Evolutionary conservation across 2,113 vertebrate genomes (phyloP).

Genomic region (Pyrgilauda ruficollis): DNA sequence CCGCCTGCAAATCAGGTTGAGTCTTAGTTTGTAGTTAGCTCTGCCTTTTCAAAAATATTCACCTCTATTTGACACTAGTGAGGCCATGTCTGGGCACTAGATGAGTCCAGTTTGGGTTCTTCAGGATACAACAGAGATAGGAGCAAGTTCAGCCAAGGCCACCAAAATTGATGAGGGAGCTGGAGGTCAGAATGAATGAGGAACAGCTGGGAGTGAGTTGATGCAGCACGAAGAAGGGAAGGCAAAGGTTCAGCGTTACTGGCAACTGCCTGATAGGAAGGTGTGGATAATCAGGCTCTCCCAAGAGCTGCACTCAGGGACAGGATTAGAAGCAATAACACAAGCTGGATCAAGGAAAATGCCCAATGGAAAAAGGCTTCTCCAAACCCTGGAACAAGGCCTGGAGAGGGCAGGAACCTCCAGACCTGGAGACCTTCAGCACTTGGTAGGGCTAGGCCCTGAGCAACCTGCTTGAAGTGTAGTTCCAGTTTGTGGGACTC

Average conservation of each 20-base stretch:
- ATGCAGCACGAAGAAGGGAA: background rate
- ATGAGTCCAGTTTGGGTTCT: background rate
- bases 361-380: background rate
- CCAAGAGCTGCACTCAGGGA: background rate
- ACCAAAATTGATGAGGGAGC: background rate
- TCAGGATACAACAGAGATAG: background rate
- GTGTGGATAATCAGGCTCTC: background rate
- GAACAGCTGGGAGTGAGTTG: background rate
- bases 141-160: background rate
- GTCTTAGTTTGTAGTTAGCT: background rate
- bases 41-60: background rate
- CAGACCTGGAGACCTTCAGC: background rate
- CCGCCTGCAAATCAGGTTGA: background rate
- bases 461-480: background rate
- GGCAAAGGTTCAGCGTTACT: background rate
- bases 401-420: background rate
- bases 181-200: background rate
- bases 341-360: background rate
- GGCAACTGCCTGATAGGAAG: background rate
- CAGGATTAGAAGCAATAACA: background rate
- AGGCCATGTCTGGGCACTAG: background rate
- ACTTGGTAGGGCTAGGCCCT: background rate
- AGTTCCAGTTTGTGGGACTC: background rate
- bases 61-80: background rate
- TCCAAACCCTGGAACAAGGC: background rate